Base-by-base conservation (phyloP, 2,113 vertebrate genomes). In the Heterocephalus glaber region DNA sequence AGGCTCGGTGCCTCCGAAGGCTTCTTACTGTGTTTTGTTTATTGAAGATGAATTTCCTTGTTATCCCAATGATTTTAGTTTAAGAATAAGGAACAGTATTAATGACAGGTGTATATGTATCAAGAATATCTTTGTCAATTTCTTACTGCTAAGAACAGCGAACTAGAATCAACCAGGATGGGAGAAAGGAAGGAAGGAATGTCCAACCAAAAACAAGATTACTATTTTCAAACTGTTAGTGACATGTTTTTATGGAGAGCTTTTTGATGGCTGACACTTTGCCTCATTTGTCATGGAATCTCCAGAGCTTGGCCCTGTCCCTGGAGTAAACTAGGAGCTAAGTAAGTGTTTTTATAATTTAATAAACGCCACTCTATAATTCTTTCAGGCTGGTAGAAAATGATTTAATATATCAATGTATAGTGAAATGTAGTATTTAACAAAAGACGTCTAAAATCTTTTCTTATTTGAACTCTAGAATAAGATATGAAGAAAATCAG, bases 161-260 rank as follows among this genome's bases (percentile, higher is more conserved):
- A 38, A 56, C 52, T 70, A 20, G 22, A 47, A 20, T n/a, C 52
- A 7, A 5, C 49, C 8, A 10, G n/a, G 30, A 30, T 86, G 77
- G 38, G 65, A 68, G 47, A 38, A 16, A 38, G 61, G 63, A 30
- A 22, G 11, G 33, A 66, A 66, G 13, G 19, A 41, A 19, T 1
- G 9, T 3, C 9, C 11, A 77, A 22, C 7, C 3, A 13, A 24
- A 83, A 66, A 1, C 44, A 49, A 56, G 56, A 28, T 19, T 13
- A 35, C 14, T 41, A 1, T 88, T 82, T 65, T 84, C 52, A 87
- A 49, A 24, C 2, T 10, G 22, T 38, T 52, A 28, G 7, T 60
- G 49, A 12, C 54, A 0, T 49, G 4, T 58, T 28, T 17, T 0
- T 0, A 12, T 13, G 30, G 65, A 33, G 28, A 52, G 16, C 26